Evolutionary conservation across 2,888 invertebrate genomes (phyloP), one percentile per base, ranked within the genome.

Genomic region (Caenorhabditis drosophilae): DNA sequence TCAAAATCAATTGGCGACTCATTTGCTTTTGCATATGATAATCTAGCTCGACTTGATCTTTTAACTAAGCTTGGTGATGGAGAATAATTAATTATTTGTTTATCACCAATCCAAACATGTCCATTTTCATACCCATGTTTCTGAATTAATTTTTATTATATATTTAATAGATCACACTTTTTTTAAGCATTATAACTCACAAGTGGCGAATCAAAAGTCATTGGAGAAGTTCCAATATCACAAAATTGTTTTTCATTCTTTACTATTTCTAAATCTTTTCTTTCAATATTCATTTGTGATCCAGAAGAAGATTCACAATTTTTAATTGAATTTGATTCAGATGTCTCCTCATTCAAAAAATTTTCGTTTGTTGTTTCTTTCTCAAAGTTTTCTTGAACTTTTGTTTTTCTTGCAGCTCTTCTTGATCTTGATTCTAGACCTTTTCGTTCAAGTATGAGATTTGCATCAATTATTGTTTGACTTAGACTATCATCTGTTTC

Each of bases 71-170:
- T 36, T 7, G 66, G 59, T 6, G 53, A 51, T 1, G 47, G 48
- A 2, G 50, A 50, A 15, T 49, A 46, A 40, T 4, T 60, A 15
- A 66, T 44, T 4, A 66, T 49, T 44, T 66, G 66, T 26, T 52
- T 56, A 2, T 47, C 56, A 6, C 60, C 60, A n/a, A 66, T 56
- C 60, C 66, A 66, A 7, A 42, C 60, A 12, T 66, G 66, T n/a
- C 66, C 66, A 16, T 63, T 63, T 20, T 63, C 63, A 34, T 53
- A 57, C 4, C 38, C 6, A n/a, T n/a, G 18, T 27, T 36, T 45
- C 54, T 54, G 54, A 15, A 52, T 41, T n/a, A 12, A 42, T 7
- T 7, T 15, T 15, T 36, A 12, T 36, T 36, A n/a, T n/a, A n/a
- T n/a, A n/a, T n/a, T n/a, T n/a, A n/a, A n/a, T n/a, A n/a, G 4